Evolutionary conservation across 2,797 vertebrate species (phyloP).

Genomic region (Potorous gilbertii): DNA sequence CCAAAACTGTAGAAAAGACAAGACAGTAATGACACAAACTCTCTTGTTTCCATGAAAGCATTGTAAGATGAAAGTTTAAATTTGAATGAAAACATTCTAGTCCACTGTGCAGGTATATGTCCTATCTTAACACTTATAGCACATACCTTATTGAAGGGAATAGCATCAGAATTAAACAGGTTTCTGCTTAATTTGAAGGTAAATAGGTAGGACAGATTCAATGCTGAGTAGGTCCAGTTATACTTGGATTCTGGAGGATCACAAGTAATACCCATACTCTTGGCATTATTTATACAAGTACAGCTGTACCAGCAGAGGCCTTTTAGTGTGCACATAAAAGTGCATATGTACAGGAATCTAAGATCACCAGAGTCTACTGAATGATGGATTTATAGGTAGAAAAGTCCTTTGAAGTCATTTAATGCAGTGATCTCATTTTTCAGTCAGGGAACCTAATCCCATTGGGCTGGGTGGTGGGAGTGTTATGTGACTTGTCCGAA

Average conservation of each 20-base stretch:
- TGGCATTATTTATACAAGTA: background rate
- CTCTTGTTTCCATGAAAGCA: background rate
- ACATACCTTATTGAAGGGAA: background rate
- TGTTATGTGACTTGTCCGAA: background rate
- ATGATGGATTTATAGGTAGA: background rate
- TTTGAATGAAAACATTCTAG: background rate
- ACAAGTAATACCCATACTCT: background rate
- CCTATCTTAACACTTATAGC: background rate
- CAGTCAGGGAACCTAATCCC: background rate
- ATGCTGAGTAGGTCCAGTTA: background rate
- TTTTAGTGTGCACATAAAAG: background rate
- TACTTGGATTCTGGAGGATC: background rate
- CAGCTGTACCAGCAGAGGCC: background rate
- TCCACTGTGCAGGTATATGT: background rate
- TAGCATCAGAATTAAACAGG: background rate
- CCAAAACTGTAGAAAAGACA: constrained; percentile 59
- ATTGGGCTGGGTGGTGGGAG: no score
- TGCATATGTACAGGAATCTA: background rate
- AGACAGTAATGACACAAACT: background rate
- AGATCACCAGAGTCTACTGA: background rate
- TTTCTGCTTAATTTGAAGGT: background rate
- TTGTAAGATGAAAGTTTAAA: background rate
- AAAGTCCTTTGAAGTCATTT: background rate
- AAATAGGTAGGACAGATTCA: background rate
- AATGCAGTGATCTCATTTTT: background rate